Evolutionary conservation across 2,888 invertebrate species (phyloP), one percentile per base, ranked within the genome.

Genomic region (Apotomis betuletana): DNA sequence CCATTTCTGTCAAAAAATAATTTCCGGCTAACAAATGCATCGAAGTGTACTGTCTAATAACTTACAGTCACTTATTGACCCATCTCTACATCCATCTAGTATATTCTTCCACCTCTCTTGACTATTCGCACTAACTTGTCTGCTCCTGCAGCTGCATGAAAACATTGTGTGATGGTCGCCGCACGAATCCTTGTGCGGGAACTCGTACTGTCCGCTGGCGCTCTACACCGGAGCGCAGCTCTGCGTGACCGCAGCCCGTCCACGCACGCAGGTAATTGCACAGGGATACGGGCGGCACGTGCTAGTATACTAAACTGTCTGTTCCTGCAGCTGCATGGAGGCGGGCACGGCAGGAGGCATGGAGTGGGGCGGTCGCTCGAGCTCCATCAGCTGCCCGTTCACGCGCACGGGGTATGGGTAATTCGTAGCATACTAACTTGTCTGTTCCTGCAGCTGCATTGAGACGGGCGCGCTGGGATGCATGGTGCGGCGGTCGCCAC

Each of bases 211-310:
- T 12, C 94, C 93, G 5, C 91, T 90, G 5, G 94, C 92, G 78
- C 95, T 95, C 95, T 97, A 97, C 74, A 96, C 95, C 2, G 96
- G 95, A 0, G 96, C 96, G 81, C 97, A 97, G 69, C 94, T 94
- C 80, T 96, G 96, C 0, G 95, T 27, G 27, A 27, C 27, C 27
- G 27, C 27, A 27, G 27, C 27, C 27, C 27, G 27, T 27, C 27
- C 27, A 27, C 27, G 27, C 27, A 27, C 27, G 27, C 27, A 27
- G 27, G 27, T 2, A 27, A 27, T 27, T 27, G 27, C 27, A 27
- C 27, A 27, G 27, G 27, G 27, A 27, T 27, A 27, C 27, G 27
- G 27, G 27, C 2, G 27, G 27, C 27, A 27, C 27, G 27, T 27
- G 27, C 27, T 27, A 15, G 15, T 15, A 27, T 27, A 27, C 27